Evolutionary conservation across 1,140 invertebrate species (phyloP).

Genomic region (Diabrotica undecimpunctata): DNA sequence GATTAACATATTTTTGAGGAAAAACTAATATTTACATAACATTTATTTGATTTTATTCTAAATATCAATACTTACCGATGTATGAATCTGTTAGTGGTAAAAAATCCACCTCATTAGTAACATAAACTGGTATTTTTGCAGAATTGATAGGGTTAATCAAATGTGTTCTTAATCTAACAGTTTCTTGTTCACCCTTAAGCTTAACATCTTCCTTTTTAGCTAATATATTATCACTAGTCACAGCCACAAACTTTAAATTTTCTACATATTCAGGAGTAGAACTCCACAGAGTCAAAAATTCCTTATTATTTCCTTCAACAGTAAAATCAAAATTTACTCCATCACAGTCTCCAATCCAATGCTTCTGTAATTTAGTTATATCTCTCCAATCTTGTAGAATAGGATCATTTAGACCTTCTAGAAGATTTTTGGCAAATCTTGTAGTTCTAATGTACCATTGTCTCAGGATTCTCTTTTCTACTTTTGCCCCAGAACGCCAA

Average conservation of each 20-base stretch:
- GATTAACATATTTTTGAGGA: no score
- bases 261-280: slow-evolving; percentile 69
- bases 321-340: slow-evolving; percentile 75
- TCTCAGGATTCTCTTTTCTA: slow-evolving; percentile 82
- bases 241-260: slow-evolving; percentile 62
- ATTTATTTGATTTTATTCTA: no score
- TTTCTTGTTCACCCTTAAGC: slow-evolving; percentile 26
- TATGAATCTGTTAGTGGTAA: slow-evolving; percentile 61
- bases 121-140: slow-evolving; percentile 65
- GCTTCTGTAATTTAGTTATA: slow-evolving; percentile 83
- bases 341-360: slow-evolving; percentile 94
- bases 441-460: slow-evolving; percentile 97
- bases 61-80: slow-evolving; percentile 57
- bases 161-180: slow-evolving; percentile 49
- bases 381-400: slow-evolving; percentile 75
- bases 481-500: slow-evolving; percentile 91
- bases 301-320: slow-evolving; percentile 43
- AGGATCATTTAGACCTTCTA: slow-evolving; percentile 70
- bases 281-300: slow-evolving; percentile 70
- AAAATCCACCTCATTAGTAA: slow-evolving; percentile 61
- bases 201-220: slow-evolving; percentile 44
- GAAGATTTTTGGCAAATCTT: slow-evolving; percentile 75
- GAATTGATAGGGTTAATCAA: slow-evolving; percentile 75
- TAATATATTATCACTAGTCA: slow-evolving; percentile 54
- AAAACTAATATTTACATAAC: no score